A percentile compares a stretch with the other conserved stretches of the same genome.
Conservation (phyloP, 2,888 invertebrate species). For the Drosophila koepferae region DNA sequence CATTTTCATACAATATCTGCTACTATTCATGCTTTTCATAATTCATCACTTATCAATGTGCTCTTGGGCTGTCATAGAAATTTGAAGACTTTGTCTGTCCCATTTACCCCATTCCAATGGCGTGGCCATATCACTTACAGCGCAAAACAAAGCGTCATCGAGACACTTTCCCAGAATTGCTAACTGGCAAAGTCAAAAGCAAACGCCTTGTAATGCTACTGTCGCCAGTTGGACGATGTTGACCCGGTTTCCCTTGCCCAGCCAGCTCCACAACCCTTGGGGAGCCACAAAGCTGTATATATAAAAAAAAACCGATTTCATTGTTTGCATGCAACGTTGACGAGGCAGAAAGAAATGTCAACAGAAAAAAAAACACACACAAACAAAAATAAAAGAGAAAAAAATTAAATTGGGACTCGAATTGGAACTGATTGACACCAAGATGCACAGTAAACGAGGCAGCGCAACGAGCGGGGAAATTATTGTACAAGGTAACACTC, state of each 20-base stretch:
- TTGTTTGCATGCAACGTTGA: conserved; percentile 76
- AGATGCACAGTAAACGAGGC: conserved; percentile 37
- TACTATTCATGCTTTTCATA: not conserved
- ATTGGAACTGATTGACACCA: conserved; percentile 69
- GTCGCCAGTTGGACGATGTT: conserved; percentile 57
- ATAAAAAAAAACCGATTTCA: conserved; percentile 38
- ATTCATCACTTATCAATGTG: not conserved
- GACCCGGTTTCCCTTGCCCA: conserved; percentile 7
- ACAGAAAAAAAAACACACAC: conserved; percentile 46
- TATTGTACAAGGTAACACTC: conserved; percentile 59
- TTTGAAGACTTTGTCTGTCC: conserved; percentile 12
- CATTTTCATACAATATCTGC: not conserved
- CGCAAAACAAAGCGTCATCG: conserved; percentile 23
- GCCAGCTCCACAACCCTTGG: conserved; percentile 3
- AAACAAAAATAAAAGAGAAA: conserved; percentile 37
- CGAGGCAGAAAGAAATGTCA: conserved; percentile 69
- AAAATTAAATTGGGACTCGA: conserved; percentile 29
- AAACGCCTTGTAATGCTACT: conserved; percentile 71
- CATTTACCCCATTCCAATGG: conserved; percentile 28
- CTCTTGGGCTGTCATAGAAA: conserved; percentile 8
- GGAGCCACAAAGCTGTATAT: conserved; percentile 21
- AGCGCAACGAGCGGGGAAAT: not conserved
- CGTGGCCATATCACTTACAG: conserved; percentile 38
- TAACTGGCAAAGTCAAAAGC: conserved; percentile 50
- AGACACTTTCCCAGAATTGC: conserved; percentile 66